phyloP scores from a whole-genome alignment of 2,888 invertebrate genomes.

The Cheilosia pagana region DNA sequence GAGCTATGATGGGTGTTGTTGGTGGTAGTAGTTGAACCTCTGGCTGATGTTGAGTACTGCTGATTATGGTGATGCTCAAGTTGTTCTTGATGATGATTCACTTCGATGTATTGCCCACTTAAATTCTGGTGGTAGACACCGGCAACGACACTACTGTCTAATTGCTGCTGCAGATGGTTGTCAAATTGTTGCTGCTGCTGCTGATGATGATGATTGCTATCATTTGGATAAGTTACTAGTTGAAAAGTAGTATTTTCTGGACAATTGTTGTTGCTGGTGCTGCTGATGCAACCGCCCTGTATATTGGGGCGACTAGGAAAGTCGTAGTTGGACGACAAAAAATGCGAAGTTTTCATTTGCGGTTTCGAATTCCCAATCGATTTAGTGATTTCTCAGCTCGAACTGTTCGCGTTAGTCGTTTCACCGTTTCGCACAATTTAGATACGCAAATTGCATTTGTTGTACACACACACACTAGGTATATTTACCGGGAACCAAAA shows the following conservation, averaged over 20 bases:
- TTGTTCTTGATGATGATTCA: conserved; percentile 69
- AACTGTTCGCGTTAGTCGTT: conserved; percentile 40
- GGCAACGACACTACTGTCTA: conserved; percentile 35
- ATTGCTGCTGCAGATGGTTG: conserved; percentile 47
- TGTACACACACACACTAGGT: background rate
- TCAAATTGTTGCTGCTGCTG: conserved; percentile 57
- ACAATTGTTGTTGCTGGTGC: conserved; percentile 66
- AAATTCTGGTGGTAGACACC: conserved; percentile 59
- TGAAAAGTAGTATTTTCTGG: conserved; percentile 58
- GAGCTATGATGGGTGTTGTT: conserved; percentile 47
- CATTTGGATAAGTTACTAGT: conserved; percentile 62
- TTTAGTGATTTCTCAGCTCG: conserved; percentile 57
- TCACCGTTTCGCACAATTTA: conserved; percentile 27
- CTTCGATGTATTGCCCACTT: conserved; percentile 64
- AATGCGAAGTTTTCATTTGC: conserved; percentile 80
- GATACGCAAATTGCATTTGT: conserved; percentile 18
- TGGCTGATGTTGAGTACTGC: conserved; percentile 37
- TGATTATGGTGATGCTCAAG: conserved; percentile 34
- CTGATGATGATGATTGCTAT: conserved; percentile 35
- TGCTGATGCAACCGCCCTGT: conserved; percentile 77
- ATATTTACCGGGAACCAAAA: conserved; percentile 12
- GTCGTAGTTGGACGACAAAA: conserved; percentile 79
- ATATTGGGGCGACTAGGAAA: conserved; percentile 78
- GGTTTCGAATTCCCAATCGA: conserved; percentile 66
- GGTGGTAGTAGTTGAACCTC: conserved; percentile 46